Percentiles rank a stretch among this genome's conserved stretches.
Evolutionary conservation across 2,113 vertebrate genomes (phyloP).

Genomic region (Tachysurus vachellii): DNA sequence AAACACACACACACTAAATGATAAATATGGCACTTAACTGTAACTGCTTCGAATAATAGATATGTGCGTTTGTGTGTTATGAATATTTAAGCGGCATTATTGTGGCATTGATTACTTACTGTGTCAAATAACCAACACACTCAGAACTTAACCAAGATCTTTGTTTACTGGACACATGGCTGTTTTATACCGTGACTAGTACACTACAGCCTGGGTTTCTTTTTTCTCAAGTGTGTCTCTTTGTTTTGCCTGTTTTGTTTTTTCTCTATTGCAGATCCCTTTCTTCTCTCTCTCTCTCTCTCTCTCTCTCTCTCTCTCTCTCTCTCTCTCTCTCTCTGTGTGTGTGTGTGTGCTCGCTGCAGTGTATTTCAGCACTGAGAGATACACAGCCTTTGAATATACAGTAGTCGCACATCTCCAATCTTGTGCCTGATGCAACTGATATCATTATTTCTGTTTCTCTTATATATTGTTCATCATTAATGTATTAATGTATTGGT

Average conservation of each 20-base stretch:
- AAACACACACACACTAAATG: not conserved
- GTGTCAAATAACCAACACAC: slow-evolving; percentile 3
- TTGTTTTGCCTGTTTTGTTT: too few relatives aligned
- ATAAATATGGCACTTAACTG: not conserved
- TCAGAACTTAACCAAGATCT: not conserved
- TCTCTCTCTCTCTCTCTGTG: not conserved
- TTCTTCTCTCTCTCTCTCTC: not conserved
- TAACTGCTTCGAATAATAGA: not conserved
- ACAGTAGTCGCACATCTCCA: not conserved
- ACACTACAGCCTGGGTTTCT: not conserved
- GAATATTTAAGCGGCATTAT: not conserved
- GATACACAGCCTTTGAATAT: not conserved
- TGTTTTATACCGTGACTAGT: not conserved
- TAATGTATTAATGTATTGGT: not conserved
- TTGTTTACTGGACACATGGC: slow-evolving; percentile 1
- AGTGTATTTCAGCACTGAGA: not conserved
- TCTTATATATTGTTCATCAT: not conserved
- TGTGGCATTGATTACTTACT: slow-evolving; percentile 17
- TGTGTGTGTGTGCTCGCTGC: not conserved
- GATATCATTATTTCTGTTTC: not conserved
- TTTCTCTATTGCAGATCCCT: not conserved
- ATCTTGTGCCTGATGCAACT: slow-evolving; percentile 22
- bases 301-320: not conserved
- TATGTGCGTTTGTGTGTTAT: not conserved
- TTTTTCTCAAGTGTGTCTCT: too few relatives aligned